Evolutionary conservation across 2,113 vertebrate species (phyloP), one percentile per base, ranked within the genome.

Genomic region (Panthera uncia): DNA sequence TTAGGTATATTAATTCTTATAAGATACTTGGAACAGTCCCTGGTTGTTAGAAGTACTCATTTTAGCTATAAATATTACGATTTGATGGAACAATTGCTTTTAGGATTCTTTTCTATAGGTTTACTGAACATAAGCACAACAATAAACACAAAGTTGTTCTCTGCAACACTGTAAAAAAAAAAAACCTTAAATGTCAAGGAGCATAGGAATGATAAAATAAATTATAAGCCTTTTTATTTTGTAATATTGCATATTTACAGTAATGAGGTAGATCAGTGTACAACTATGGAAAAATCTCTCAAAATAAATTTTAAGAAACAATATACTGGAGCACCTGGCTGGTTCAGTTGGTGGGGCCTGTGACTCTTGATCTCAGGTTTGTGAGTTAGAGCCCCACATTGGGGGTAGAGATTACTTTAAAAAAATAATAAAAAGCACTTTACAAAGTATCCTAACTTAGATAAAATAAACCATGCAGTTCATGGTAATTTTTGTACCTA

Each of bases 91-190:
- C 23, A 41, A 0, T 82, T 87, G 11, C 4, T 83, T 91, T 48
- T 63, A 61, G 27, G 68, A 55, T 31, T 91, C 33, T 84, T 4
- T 83, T 38, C 18, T 93, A 1, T 84, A 89, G n/a, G 71, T 57
- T 86, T 89, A 29, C 38, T 92, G 29, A 86, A 55, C 33, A 48
- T 57, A 73, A 14, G 11, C 11, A 41, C 33, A 38, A 19, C n/a
- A 94, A 1, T 74, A 86, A 81, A 16, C 89, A 71, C 14, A 89
- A 45, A 61, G 71, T n/a, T n/a, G 13, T 91, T 88, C 19, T 69
- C 48, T 93, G 9, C 29, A 95, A 38, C 50, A 74, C 31, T 74
- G 25, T 89, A 29, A 95, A 61, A 16, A 97, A 97, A 78, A 68
- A 69, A 23, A 38, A 11, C 73, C 33, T 73, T 80, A 95, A 79